Percentiles rank a stretch among this genome's conserved stretches.
Evolutionary conservation across 2,888 invertebrate species (phyloP).

Genomic region (Himalopsyche anomala): DNA sequence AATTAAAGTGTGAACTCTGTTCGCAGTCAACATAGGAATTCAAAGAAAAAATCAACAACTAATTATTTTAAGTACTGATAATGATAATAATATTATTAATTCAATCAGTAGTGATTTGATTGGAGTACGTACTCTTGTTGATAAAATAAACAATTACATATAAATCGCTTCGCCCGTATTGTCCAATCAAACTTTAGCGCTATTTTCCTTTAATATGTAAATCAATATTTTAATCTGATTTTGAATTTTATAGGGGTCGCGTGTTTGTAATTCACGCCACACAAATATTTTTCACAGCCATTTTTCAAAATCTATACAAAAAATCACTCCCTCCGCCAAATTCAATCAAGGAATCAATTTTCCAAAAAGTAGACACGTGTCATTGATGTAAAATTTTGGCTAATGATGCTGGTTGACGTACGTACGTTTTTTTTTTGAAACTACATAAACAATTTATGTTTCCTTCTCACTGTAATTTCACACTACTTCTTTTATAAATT

Average conservation of each 20-base stretch:
- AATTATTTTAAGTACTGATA: too few species aligned
- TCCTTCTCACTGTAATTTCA: too few species aligned
- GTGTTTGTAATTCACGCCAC: neutral
- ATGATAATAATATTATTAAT: too few species aligned
- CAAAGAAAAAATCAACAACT: too few species aligned
- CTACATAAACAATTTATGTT: too few species aligned
- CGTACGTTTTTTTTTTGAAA: neutral
- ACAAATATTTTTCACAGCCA: neutral
- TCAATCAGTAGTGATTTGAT: too few species aligned
- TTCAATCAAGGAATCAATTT: conserved; percentile 4
- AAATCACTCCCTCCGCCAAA: conserved; percentile 13
- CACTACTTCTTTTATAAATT: too few species aligned
- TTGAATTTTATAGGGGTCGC: conserved; percentile 18
- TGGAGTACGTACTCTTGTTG: too few species aligned
- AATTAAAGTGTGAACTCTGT: too few species aligned
- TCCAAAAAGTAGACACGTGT: neutral
- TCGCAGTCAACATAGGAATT: too few species aligned
- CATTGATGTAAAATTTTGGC: neutral
- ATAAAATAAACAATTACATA: neutral
- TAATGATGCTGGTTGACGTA: conserved; percentile 32
- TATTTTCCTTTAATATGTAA: neutral
- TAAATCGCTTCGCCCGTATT: conserved; percentile 2
- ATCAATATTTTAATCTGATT: neutral
- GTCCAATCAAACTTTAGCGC: conserved; percentile 11
- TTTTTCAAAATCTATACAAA: neutral